Evolutionary conservation across 2,113 vertebrate species (phyloP).

Genomic region (Clarias macrocephalus): DNA sequence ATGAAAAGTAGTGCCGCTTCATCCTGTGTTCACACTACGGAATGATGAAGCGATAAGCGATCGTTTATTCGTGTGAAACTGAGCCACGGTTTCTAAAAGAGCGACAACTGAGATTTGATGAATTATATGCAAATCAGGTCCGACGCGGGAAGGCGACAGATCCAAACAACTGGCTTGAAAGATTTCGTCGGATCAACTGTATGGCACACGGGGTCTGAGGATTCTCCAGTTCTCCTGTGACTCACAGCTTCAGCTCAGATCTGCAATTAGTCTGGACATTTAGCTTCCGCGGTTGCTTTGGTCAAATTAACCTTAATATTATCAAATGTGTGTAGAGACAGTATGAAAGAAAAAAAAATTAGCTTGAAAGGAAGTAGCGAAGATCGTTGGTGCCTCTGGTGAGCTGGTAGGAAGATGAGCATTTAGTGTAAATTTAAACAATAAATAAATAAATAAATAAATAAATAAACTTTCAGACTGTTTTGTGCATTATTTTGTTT

Average conservation of each 20-base stretch:
- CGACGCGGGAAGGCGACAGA: not conserved
- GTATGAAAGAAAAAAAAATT: not conserved
- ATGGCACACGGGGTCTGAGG: not conserved
- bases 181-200: not conserved
- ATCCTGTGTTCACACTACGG: not conserved
- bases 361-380: not conserved
- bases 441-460: no score
- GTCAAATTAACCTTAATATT: not conserved
- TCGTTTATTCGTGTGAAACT: not conserved
- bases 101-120: not conserved
- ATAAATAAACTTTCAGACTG: no score
- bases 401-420: not conserved
- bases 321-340: not conserved
- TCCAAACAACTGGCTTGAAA: not conserved
- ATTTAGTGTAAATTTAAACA: not conserved
- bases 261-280: not conserved
- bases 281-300: not conserved
- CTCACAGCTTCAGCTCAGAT: not conserved
- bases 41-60: not conserved
- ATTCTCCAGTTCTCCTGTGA: not conserved
- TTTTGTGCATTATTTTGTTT: no score
- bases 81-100: not conserved
- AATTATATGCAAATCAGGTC: not conserved
- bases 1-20: not conserved
- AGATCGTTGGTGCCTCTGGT: not conserved